Evolutionary conservation across 2,888 invertebrate species (phyloP), one percentile per base, ranked within the genome.

Genomic region (Ceraclea dissimilis): DNA sequence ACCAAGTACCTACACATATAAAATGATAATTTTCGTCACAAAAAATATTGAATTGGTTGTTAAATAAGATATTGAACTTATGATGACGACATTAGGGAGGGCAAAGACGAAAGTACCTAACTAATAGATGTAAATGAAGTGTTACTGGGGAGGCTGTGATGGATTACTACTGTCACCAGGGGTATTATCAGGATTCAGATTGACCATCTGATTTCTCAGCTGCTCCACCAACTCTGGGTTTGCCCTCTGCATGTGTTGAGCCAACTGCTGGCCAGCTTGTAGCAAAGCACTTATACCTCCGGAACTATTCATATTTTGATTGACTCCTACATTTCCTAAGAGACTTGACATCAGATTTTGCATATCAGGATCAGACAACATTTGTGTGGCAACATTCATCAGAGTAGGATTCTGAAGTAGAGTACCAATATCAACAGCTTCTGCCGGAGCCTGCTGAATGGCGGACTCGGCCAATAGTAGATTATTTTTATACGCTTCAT

Each of bases 401-500:
- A 95, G 76, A 16, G 85, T 83, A 2, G 93, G 92, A 70, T 93
- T 92, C 66, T 82, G 86, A 55, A 93, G 76, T 57, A 93, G 71
- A 2, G 83, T 79, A 16, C 80, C 79, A 2, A 87, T 69, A 68
- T 86, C 84, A 53, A 83, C 66, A 0, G 51, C 66, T 65, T 13
- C 64, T 46, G 60, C 53, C 6, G 49, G 51, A 56, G 44, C 62
- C 57, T 17, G 62, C 52, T 47, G 57, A 46, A 16, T 61, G 34
- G 79, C 68, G 48, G 75, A 77, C 66, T 92, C 88, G 0, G 93
- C 87, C 44, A 93, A 79, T 64, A 85, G 83, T 63, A 96, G 73
- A 75, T 96, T 96, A 68, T 87, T 89, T 62, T 84, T 83, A 70
- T 94, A 95, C 64, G 90, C 90, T 61, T 90, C 88, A 72, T 97